Conservation (phyloP, 2,113 vertebrate genomes). For the Lichenostomus cassidix region DNA sequence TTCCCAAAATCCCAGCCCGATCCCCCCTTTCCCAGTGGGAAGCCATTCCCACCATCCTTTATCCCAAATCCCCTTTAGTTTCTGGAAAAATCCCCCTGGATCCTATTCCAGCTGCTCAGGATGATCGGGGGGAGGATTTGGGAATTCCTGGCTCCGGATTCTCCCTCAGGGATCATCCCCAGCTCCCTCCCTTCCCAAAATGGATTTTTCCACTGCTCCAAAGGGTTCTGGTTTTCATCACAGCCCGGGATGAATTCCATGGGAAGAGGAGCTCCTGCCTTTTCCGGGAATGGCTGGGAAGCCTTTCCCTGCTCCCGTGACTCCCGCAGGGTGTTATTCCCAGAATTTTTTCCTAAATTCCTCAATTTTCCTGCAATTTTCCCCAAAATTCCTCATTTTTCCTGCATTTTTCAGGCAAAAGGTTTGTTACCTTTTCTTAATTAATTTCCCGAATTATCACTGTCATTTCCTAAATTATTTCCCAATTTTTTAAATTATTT, state of each 20-base stretch:
- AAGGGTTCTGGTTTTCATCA: not conserved
- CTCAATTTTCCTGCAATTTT: not conserved
- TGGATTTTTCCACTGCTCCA: not conserved
- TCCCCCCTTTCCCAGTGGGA: not conserved
- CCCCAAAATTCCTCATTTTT: not conserved
- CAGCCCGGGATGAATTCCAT: rapidly evolving
- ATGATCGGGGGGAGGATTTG: not conserved
- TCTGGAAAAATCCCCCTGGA: not conserved
- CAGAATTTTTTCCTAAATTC: not conserved
- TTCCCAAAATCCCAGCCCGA: not conserved
- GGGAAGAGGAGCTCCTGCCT: not conserved
- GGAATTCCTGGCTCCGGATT: not conserved
- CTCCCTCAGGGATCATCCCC: not conserved
- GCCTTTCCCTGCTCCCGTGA: not conserved
- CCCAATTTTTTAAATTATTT: too few species aligned
- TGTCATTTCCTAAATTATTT: too few species aligned
- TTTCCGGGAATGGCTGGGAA: not conserved
- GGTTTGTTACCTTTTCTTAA: not conserved
- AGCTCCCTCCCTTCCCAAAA: not conserved
- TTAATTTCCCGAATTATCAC: too few species aligned
- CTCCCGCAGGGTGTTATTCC: not conserved
- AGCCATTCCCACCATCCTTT: not conserved
- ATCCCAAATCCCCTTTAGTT: not conserved
- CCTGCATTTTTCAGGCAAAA: too few species aligned
- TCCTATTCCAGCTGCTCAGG: not conserved